A percentile compares a stretch with the other conserved stretches of the same genome.
Evolutionary conservation across 2,113 vertebrate genomes (phyloP).

Genomic region (Etia nguti): DNA sequence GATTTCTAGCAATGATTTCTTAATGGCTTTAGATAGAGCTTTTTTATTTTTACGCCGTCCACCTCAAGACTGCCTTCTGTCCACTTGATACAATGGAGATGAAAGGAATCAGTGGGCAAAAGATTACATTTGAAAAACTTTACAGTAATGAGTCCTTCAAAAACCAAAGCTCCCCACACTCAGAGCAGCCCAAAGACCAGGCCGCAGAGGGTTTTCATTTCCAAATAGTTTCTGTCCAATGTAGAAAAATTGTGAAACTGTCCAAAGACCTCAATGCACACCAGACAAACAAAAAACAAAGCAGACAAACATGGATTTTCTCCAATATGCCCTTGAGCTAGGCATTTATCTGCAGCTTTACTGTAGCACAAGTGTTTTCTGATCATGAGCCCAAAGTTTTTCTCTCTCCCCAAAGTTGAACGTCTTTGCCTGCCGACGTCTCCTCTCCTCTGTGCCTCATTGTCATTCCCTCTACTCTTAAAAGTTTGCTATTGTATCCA

Average conservation of each 20-base stretch:
- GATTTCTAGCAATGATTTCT: not conserved
- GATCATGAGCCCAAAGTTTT: conserved; percentile 5
- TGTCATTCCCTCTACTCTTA: conserved; percentile 41
- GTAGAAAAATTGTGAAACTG: not conserved
- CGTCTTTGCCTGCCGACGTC: conserved; percentile 12
- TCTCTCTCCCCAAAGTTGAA: conserved; percentile 9
- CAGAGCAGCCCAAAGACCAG: not conserved
- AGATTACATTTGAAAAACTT: not conserved
- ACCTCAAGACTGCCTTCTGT: not conserved
- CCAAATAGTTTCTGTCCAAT: not conserved
- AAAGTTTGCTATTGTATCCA: conserved; percentile 24
- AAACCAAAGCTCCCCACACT: not conserved
- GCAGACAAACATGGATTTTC: conserved; percentile 8
- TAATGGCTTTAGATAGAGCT: not conserved
- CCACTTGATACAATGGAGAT: not conserved
- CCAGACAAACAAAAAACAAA: not conserved
- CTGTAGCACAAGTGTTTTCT: not conserved
- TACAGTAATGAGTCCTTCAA: not conserved
- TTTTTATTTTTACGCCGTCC: not conserved
- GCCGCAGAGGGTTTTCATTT: not conserved
- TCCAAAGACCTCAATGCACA: not conserved
- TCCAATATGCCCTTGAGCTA: conserved; percentile 11
- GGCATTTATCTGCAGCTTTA: conserved; percentile 29
- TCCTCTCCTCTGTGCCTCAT: conserved; percentile 18
- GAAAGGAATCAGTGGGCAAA: not conserved